Conservation (phyloP, 2,113 vertebrate genomes). For the Pterophyllum scalare region DNA sequence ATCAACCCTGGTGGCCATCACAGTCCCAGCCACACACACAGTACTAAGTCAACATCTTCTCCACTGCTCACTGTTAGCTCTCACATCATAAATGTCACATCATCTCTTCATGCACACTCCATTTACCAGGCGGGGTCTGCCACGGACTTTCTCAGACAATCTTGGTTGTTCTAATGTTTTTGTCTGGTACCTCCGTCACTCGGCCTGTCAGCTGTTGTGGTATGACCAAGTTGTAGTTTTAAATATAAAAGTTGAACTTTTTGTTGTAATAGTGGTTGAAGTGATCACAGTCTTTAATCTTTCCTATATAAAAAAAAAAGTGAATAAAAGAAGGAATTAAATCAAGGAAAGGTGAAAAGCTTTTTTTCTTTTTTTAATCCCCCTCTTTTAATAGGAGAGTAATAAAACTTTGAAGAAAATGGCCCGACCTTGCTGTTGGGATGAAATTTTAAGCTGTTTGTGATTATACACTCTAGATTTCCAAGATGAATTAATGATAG, state of each 20-base stretch:
- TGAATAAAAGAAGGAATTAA: background rate
- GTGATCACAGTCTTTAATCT: background rate
- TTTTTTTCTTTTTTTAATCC: background rate
- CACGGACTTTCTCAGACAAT: slow-evolving; percentile 21
- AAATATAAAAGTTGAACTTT: slow-evolving; percentile 1
- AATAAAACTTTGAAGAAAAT: slow-evolving; percentile 24
- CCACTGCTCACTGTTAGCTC: slow-evolving; percentile 70
- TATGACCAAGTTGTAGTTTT: background rate
- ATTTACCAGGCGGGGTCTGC: slow-evolving; percentile 32
- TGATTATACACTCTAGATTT: slow-evolving; percentile 30
- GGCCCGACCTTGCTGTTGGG: slow-evolving; percentile 26
- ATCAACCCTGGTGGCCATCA: slow-evolving; percentile 56
- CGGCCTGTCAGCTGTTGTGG: background rate
- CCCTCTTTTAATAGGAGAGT: background rate
- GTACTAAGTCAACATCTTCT: slow-evolving; percentile 61
- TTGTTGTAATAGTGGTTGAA: background rate
- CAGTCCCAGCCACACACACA: slow-evolving; percentile 28
- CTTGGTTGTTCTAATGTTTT: slow-evolving; percentile 38
- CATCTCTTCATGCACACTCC: slow-evolving; percentile 51
- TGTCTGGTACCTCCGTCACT: slow-evolving; percentile 24
- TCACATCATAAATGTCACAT: slow-evolving; percentile 81
- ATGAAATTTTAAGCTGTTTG: slow-evolving; percentile 36
- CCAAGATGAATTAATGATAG: slow-evolving; percentile 47
- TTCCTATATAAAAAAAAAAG: background rate
- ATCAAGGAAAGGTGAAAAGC: background rate